Conservation (phyloP, 2,797 vertebrate species). For the Sebastes steindachneri region DNA sequence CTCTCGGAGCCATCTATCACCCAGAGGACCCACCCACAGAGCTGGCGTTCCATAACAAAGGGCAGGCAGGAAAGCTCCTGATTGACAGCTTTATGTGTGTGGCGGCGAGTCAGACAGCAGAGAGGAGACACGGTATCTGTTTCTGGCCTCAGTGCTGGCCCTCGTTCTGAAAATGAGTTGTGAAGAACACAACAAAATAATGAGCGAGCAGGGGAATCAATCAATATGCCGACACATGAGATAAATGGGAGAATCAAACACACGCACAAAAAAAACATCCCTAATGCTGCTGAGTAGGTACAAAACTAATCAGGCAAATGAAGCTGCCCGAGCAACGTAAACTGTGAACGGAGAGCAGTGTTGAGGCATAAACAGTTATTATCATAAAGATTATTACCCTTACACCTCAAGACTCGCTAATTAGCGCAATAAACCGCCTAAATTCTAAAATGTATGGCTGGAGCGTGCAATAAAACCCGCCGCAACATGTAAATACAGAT, state of each 20-base stretch:
- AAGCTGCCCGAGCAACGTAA: conserved; percentile 72
- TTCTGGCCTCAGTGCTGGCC: conserved; percentile 66
- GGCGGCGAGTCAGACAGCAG: conserved; percentile 71
- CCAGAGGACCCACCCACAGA: conserved; percentile 80
- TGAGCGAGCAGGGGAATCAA: conserved; percentile 77
- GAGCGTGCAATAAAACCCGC: conserved; percentile 58
- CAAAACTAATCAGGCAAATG: conserved; percentile 78
- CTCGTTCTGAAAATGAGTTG: conserved; percentile 79
- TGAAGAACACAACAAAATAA: conserved; percentile 81
- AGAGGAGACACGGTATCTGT: conserved; percentile 73
- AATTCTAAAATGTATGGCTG: conserved; percentile 74
- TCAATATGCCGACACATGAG: conserved; percentile 76
- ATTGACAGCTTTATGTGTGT: conserved; percentile 82
- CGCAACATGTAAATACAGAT: conserved; percentile 60
- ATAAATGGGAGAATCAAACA: conserved; percentile 77
- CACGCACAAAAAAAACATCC: conserved; percentile 55
- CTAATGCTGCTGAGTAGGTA: conserved; percentile 78
- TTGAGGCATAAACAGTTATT: conserved; percentile 79
- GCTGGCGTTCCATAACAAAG: conserved; percentile 81
- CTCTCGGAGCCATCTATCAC: conserved; percentile 79
- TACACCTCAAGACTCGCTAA: conserved; percentile 80
- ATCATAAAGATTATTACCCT: conserved; percentile 83
- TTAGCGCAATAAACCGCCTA: conserved; percentile 79
- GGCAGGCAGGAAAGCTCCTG: conserved; percentile 74
- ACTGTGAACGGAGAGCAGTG: conserved; percentile 70